These are phyloP conservation scores for Lepisosteus oculatus DNA, from an alignment of 2,113 vertebrate genomes.

Conservation along the genomic window DNA sequence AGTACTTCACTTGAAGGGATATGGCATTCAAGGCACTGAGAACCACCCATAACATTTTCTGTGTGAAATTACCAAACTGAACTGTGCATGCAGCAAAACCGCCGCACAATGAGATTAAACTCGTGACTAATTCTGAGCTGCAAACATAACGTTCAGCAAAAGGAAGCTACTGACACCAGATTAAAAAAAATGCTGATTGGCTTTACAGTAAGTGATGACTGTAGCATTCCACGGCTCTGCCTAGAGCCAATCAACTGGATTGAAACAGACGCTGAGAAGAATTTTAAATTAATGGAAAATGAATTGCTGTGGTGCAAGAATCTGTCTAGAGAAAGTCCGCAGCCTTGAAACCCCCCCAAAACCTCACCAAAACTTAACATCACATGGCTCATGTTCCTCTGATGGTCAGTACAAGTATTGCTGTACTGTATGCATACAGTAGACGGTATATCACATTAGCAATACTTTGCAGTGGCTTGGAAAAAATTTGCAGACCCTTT, in stretches of 20 bases:
- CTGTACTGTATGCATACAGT: too few relatives aligned
- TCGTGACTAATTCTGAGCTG: not conserved
- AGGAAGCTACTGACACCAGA: not conserved
- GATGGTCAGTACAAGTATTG: not conserved
- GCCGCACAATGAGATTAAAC: conserved; percentile 17
- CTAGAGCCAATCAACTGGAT: conserved; percentile 11
- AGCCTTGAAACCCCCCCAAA: not conserved
- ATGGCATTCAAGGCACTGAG: conserved; percentile 6
- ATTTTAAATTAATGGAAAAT: not conserved
- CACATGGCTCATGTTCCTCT: not conserved
- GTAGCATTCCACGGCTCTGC: not conserved
- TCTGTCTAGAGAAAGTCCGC: not conserved
- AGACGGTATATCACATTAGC: too few relatives aligned
- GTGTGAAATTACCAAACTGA: conserved; percentile 20
- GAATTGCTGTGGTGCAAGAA: not conserved
- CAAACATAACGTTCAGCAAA: not conserved
- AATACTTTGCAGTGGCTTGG: too few relatives aligned
- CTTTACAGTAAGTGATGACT: conserved; percentile 17
- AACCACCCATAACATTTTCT: conserved; percentile 29
- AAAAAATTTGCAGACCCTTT: too few relatives aligned
- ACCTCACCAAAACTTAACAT: not conserved
- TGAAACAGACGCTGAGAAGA: not conserved
- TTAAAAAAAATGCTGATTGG: conserved; percentile 10
- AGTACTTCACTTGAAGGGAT: too few relatives aligned
- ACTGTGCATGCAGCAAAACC: conserved; percentile 29